phyloP scores from a whole-genome alignment of 2,113 vertebrate genomes.

The Coregonus clupeaformis region DNA sequence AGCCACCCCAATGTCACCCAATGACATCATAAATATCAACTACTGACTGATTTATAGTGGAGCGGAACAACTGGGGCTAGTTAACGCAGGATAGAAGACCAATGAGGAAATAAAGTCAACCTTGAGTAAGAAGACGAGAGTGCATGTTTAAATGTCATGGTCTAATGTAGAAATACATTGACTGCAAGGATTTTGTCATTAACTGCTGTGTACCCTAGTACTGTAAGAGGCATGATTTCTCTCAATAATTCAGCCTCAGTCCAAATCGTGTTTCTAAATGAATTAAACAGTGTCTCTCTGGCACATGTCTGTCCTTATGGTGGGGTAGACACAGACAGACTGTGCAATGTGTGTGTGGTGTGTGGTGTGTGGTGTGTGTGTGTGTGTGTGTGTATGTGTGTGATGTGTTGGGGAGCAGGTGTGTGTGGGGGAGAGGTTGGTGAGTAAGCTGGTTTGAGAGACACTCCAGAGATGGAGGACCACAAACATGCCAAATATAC shows the following conservation, averaged over 20 bases:
- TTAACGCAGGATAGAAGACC: background rate
- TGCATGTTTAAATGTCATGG: background rate
- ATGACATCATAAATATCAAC: constrained; percentile 37
- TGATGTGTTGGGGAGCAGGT: constrained; percentile 3
- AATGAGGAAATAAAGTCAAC: background rate
- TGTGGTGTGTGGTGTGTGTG: constrained; percentile 14
- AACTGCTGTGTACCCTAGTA: background rate
- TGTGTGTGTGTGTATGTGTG: constrained; percentile 5
- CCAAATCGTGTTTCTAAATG: constrained; percentile 11
- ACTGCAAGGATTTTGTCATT: background rate
- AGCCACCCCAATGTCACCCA: constrained; percentile 18
- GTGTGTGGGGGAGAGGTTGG: constrained; percentile 19
- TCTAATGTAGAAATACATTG: background rate
- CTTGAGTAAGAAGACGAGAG: background rate
- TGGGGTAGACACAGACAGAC: constrained; percentile 5
- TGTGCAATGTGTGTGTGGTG: background rate
- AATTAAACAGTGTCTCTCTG: constrained; percentile 21
- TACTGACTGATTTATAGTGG: constrained; percentile 46
- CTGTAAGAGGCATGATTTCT: background rate
- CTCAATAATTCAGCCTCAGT: background rate
- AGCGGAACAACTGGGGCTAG: constrained; percentile 13
- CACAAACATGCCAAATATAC: constrained; percentile 35
- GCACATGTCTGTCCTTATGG: constrained; percentile 15
- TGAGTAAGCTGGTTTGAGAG: constrained; percentile 20
- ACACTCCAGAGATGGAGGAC: constrained; percentile 7